Base-by-base conservation (phyloP, 2,888 invertebrate genomes). In the Anarsia innoxiella region DNA sequence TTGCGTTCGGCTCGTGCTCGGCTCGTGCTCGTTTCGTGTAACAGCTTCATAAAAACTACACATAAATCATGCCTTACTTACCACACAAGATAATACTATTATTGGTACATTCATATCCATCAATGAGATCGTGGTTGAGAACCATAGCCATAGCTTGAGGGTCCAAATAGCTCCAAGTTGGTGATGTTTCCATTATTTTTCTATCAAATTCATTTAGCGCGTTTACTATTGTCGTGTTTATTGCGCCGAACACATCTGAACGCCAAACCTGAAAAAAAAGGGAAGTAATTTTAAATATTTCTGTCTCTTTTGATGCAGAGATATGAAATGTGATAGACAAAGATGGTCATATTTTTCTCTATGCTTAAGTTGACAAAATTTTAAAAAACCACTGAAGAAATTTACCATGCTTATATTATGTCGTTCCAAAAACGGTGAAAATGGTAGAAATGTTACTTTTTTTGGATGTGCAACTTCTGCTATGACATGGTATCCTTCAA, bases 401-500 rank as follows among this genome's bases (percentile, higher is more conserved):
- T n/a, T n/a, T n/a, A n/a, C n/a, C 19, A 19, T 19, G 19, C 19
- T 19, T 3, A 19, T 19, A 6, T 19, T 19, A 19, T 19, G 3
- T 19, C 3, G 19, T 19, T 19, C 5, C n/a, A 25, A 25, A 0
- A 57, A 59, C 36, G 75, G 73, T 9, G 79, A 76, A 39, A 65
- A 80, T 0, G 80, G 80, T 2, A 79, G 41, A 0, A 76, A 1
- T 0, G 78, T 80, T 0, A 78, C 66, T 56, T 71, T 74, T 2
- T 74, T 64, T 0, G 77, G 67, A 1, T 41, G 59, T 0, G 77
- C 65, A 10, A 66, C 56, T 30, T 66, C 51, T 3, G 56, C 56
- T 1, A 76, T 46, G 0, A 77, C 59, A 12, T 69, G 62, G 36
- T 80, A 79, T 0, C 74, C 73, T 53, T 80, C 79, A 0, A 66